Base-by-base conservation (phyloP, 1,140 invertebrate species). In the Berghia stephanieae region DNA sequence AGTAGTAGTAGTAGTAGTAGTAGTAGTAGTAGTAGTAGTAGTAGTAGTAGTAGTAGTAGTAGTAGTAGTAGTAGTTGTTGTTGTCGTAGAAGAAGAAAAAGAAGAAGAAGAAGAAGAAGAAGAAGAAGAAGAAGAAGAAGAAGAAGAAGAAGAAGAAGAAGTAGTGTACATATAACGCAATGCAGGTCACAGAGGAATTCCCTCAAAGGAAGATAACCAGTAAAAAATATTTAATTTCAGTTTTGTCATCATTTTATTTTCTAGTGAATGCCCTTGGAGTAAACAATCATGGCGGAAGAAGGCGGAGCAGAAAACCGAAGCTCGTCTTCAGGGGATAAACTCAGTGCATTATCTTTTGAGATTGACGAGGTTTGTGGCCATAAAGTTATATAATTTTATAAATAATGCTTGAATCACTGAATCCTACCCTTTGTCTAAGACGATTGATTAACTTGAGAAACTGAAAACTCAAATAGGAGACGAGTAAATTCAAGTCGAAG, bases 301-400 rank as follows among this genome's bases (percentile, higher is more conserved):
- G 74, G 74, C 74, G 74, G 57, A 76, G 43, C 74, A 13, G 74
- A 49, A 10, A n/a, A 2, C 6, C 63, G n/a, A 2, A 76, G 63
- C 52, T 24, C n/a, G 40, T 66, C 74, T 4, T 76, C 74, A 4
- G 57, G 36, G 1, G 74, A 76, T 60, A 76, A 76, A 68, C 2
- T 76, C 16, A 76, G 52, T 49, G 74, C 63, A 13, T 38, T 76
- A 31, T 68, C 74, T 2, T 76, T 76, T 44, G 74, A 76, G 67
- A 76, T 76, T 52, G 74, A 76, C 42, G 74, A 76, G 74, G 74
- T 76, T 46, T n/a, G n/a, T n/a, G n/a, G n/a, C n/a, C n/a, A n/a
- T n/a, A n/a, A n/a, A n/a, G n/a, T n/a, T n/a, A n/a, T n/a, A n/a
- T n/a, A n/a, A n/a, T n/a, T n/a, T n/a, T n/a, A n/a, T n/a, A n/a